Evolutionary conservation across 2,888 invertebrate species (phyloP).

Genomic region (Mesorhabditis spiculigera): DNA sequence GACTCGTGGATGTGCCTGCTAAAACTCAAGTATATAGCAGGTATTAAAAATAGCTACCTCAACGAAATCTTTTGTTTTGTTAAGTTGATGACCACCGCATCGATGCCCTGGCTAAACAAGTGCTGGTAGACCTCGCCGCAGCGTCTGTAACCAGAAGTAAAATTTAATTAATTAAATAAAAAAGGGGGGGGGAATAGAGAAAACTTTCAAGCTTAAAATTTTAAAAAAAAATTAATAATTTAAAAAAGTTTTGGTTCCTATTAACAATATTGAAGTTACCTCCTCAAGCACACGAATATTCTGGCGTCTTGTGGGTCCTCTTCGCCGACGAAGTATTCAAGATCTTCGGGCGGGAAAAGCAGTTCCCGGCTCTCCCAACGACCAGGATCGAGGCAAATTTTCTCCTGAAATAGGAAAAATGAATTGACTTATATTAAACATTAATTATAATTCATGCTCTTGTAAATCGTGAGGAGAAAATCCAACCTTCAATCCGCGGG

Average conservation of each 20-base stretch:
- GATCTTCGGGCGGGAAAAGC: not conserved
- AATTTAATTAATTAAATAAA: too few relatives aligned
- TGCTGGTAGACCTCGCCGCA: too few relatives aligned
- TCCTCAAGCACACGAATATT: not conserved
- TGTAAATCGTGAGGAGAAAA: too few relatives aligned
- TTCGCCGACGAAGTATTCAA: not conserved
- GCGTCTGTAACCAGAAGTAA: too few relatives aligned
- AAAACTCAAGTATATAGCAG: not conserved
- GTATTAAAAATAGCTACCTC: not conserved
- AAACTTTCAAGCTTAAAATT: not conserved
- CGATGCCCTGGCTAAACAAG: too few relatives aligned
- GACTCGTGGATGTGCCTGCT: not conserved
- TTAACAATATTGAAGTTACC: not conserved
- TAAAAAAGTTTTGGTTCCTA: not conserved
- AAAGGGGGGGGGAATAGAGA: too few relatives aligned
- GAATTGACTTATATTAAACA: too few relatives aligned
- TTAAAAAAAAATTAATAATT: not conserved
- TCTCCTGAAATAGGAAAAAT: not conserved
- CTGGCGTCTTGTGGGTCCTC: not conserved
- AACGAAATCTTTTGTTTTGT: not conserved
- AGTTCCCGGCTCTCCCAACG: not conserved
- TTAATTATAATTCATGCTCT: too few relatives aligned
- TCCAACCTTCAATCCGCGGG: not conserved
- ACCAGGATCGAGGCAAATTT: not conserved
- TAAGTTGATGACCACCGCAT: not conserved